phyloP scores from a whole-genome alignment of 2,888 invertebrate species.

The Brachyopa scutellaris region DNA sequence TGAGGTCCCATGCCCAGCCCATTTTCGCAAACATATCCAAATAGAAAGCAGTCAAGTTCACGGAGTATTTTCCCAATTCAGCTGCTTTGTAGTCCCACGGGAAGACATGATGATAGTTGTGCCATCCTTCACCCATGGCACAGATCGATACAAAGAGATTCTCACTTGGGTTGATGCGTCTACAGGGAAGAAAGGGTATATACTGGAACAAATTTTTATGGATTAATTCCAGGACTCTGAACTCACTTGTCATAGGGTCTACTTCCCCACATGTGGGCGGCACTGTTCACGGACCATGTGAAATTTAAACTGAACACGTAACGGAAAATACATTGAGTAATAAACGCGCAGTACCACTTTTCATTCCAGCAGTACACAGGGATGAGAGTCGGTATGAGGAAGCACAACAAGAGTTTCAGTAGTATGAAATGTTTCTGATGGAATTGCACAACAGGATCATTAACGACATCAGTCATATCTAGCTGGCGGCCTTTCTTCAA shows the following conservation, averaged over 20 bases:
- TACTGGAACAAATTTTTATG: too few relatives aligned
- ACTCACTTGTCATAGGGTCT: conserved; percentile 88
- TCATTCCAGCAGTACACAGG: conserved; percentile 89
- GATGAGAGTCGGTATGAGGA: conserved; percentile 87
- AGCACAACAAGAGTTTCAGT: conserved; percentile 87
- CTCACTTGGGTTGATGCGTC: conserved; percentile 90
- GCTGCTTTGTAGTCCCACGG: conserved; percentile 97
- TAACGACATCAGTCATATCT: conserved; percentile 91
- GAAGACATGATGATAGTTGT: conserved; percentile 96
- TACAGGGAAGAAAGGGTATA: conserved; percentile 78
- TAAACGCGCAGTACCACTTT: conserved; percentile 85
- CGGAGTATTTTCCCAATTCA: conserved; percentile 87
- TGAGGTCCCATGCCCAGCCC: conserved; percentile 90
- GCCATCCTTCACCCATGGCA: conserved; percentile 94
- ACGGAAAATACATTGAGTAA: conserved; percentile 86
- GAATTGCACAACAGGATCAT: conserved; percentile 90
- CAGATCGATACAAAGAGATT: conserved; percentile 88
- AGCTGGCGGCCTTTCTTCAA: conserved; percentile 88
- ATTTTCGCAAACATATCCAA: conserved; percentile 87
- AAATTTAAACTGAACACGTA: conserved; percentile 89
- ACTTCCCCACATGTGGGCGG: conserved; percentile 90
- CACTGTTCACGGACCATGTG: conserved; percentile 95
- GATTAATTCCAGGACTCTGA: too few relatives aligned
- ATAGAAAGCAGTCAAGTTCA: conserved; percentile 88
- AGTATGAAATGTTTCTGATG: conserved; percentile 89